phyloP scores from a whole-genome alignment of 2,113 vertebrate species.

The Rousettus leschenaultii region DNA sequence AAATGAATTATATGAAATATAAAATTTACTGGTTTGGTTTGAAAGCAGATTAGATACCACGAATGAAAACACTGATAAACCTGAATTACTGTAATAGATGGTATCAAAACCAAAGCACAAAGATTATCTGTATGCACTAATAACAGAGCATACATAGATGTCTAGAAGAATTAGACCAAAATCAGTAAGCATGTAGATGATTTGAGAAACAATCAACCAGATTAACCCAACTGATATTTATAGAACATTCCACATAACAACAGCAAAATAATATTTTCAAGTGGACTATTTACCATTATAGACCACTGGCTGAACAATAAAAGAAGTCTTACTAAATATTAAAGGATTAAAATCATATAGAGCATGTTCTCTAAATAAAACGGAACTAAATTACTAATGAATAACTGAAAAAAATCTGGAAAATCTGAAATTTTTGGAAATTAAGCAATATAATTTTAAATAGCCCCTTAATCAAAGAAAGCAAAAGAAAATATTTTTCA shows the following conservation, averaged over 20 bases:
- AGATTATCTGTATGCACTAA: not conserved
- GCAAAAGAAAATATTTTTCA: not conserved
- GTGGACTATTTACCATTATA: not conserved
- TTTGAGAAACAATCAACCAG: not conserved
- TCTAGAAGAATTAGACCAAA: not conserved
- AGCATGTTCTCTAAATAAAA: not conserved
- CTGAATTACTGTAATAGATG: not conserved
- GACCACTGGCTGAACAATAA: not conserved
- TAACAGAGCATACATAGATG: not conserved
- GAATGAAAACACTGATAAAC: not conserved
- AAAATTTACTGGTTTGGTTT: not conserved
- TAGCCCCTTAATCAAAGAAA: not conserved
- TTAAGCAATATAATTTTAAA: not conserved
- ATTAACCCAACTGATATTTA: not conserved
- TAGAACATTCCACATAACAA: not conserved
- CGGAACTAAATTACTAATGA: not conserved
- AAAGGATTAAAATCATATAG: not conserved
- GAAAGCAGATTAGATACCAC: not conserved
- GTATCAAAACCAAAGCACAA: not conserved
- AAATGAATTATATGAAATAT: not conserved
- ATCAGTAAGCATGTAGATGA: not conserved
- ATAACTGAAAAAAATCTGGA: not conserved
- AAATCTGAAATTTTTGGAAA: not conserved
- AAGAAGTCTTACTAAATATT: not conserved
- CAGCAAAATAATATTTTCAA: not conserved